phyloP scores from a whole-genome alignment of 2,113 vertebrate species.

The Nothoprocta perdicaria region DNA sequence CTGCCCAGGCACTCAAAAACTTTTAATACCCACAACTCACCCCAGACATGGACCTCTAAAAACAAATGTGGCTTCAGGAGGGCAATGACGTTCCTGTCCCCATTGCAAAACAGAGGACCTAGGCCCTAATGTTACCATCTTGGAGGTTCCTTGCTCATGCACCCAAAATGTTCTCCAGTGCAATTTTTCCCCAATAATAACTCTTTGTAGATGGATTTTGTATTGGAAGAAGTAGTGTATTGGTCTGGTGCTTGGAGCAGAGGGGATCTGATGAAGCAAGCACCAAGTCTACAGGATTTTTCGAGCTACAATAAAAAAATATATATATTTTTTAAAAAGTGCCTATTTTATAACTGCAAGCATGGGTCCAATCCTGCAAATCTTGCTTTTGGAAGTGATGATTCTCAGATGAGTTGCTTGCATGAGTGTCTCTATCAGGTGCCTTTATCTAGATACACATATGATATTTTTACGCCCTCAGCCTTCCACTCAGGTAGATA shows the following conservation, averaged over 20 bases:
- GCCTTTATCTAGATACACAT: background rate
- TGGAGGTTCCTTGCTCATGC: background rate
- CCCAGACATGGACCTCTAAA: accelerated
- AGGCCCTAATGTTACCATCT: background rate
- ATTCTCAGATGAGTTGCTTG: background rate
- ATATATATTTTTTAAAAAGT: too few species aligned
- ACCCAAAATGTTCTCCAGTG: background rate
- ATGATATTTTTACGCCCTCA: background rate
- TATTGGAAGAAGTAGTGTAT: background rate
- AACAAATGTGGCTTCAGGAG: background rate
- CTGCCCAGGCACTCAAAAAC: accelerated
- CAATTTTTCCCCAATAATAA: background rate
- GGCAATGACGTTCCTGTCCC: background rate
- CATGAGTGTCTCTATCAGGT: background rate
- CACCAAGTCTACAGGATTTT: accelerated
- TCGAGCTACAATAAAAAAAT: accelerated
- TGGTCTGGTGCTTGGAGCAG: background rate
- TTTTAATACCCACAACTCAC: background rate
- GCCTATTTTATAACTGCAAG: background rate
- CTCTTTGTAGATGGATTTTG: background rate
- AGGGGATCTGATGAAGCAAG: background rate
- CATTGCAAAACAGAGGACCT: background rate
- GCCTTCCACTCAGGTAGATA: background rate
- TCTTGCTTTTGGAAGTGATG: background rate
- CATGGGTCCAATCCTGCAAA: background rate